Conservation (phyloP, 2,113 vertebrate genomes). For the Phycodurus eques region DNA sequence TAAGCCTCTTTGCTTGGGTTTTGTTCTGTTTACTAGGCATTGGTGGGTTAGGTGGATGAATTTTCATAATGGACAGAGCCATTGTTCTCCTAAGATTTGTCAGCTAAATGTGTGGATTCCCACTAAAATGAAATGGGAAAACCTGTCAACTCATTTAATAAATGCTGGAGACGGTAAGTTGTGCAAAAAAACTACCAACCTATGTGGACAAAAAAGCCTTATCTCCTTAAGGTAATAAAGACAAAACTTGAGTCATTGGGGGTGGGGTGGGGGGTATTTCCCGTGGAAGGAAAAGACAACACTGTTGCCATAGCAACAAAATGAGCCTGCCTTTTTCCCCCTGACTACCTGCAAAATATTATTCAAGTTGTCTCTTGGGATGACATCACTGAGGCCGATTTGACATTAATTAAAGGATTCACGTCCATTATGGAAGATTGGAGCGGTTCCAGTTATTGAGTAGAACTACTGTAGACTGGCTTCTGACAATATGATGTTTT, state of each 20-base stretch:
- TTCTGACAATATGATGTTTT: background rate
- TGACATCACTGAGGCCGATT: constrained; percentile 28
- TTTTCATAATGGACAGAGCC: background rate
- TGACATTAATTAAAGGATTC: constrained; percentile 29
- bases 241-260: background rate
- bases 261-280: constrained; percentile 12
- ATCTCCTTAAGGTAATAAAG: background rate
- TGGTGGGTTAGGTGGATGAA: background rate
- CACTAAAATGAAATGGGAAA: too few relatives aligned
- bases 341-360: constrained; percentile 27
- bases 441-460: constrained; percentile 5
- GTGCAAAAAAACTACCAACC: too few relatives aligned
- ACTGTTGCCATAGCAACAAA: constrained; percentile 39
- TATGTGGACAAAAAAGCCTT: background rate
- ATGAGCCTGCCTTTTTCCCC: background rate
- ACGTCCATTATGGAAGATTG: constrained; percentile 30
- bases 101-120: too few relatives aligned
- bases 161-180: too few relatives aligned
- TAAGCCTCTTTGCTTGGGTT: background rate
- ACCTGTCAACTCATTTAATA: too few relatives aligned
- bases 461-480: background rate
- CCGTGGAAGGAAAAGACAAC: constrained; percentile 19
- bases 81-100: too few relatives aligned
- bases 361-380: constrained; percentile 12
- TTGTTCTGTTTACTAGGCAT: background rate